Conservation (phyloP, 2,888 invertebrate genomes). For the Thymelicus sylvestris region DNA sequence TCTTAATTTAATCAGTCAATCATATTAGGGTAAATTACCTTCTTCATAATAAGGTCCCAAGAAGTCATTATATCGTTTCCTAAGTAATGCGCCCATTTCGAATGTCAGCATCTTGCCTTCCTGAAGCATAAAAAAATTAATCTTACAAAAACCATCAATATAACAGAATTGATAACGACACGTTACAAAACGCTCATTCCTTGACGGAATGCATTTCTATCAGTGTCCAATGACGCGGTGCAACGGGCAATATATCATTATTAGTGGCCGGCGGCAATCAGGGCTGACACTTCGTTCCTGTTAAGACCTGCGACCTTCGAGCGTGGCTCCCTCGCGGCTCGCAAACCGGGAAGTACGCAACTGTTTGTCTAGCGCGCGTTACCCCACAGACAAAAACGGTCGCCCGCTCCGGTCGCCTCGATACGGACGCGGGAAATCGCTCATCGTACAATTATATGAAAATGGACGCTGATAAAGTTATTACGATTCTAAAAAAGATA, state of each 20-base stretch:
- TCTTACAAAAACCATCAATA: slow-evolving; percentile 35
- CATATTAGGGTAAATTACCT: neutral
- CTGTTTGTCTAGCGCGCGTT: slow-evolving; percentile 57
- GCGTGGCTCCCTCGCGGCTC: slow-evolving; percentile 60
- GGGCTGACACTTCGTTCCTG: slow-evolving; percentile 70
- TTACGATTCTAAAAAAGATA: neutral
- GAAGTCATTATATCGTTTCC: slow-evolving; percentile 78
- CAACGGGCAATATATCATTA: slow-evolving; percentile 75
- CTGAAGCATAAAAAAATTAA: slow-evolving; percentile 59
- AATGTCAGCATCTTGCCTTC: slow-evolving; percentile 83
- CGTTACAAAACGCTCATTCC: slow-evolving; percentile 4
- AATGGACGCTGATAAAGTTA: slow-evolving; percentile 4
- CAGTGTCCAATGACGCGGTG: slow-evolving; percentile 49
- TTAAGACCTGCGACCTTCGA: slow-evolving; percentile 71
- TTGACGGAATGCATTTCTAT: slow-evolving; percentile 49
- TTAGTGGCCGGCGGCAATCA: slow-evolving; percentile 69
- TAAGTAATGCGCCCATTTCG: slow-evolving; percentile 83
- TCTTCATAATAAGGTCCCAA: slow-evolving; percentile 74
- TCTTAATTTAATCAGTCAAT: too few species aligned
- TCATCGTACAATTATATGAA: slow-evolving; percentile 11
- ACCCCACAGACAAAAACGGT: slow-evolving; percentile 52
- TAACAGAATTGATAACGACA: slow-evolving; percentile 8
- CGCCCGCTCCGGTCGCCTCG: slow-evolving; percentile 14
- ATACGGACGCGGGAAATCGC: slow-evolving; percentile 27
- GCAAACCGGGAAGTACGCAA: slow-evolving; percentile 67